phyloP scores from a whole-genome alignment of 2,797 vertebrate genomes.

The Lagodon rhomboides region DNA sequence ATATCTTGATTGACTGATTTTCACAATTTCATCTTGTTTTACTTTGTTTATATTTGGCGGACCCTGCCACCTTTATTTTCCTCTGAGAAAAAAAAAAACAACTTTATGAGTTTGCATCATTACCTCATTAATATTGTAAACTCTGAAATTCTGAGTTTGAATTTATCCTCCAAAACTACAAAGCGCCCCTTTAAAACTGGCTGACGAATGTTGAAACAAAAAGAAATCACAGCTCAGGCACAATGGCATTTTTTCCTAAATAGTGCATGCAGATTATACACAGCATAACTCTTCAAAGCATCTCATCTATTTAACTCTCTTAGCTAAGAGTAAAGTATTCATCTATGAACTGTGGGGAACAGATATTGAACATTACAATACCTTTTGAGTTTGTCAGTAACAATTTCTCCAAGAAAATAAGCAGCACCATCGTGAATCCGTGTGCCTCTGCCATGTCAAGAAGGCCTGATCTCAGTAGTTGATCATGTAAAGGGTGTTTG shows the following conservation, averaged over 20 bases:
- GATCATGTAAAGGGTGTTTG: constrained; percentile 30
- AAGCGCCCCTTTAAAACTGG: neutral
- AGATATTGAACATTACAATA: constrained; percentile 48
- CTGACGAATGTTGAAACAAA: neutral
- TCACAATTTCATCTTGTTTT: too few species aligned
- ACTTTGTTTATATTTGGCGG: too few species aligned
- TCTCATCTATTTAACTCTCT: neutral
- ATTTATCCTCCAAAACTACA: too few species aligned
- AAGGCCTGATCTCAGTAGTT: constrained; percentile 25
- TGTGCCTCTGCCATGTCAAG: constrained; percentile 69
- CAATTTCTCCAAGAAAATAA: constrained; percentile 64
- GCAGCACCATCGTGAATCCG: constrained; percentile 51
- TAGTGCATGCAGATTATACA: neutral
- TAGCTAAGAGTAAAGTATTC: neutral
- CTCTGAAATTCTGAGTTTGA: too few species aligned
- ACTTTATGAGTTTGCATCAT: too few species aligned
- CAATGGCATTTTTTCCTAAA: neutral
- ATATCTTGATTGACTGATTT: too few species aligned
- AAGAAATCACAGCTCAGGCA: neutral
- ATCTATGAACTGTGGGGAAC: neutral
- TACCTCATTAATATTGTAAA: too few species aligned
- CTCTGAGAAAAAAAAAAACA: too few species aligned
- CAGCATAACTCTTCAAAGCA: neutral
- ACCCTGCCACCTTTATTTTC: too few species aligned
- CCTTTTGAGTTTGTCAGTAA: constrained; percentile 72